A percentile compares a stretch with the other conserved stretches of the same genome.
Evolutionary conservation across 1,140 invertebrate species (phyloP).

Genomic region (Papilio aristodemus): DNA sequence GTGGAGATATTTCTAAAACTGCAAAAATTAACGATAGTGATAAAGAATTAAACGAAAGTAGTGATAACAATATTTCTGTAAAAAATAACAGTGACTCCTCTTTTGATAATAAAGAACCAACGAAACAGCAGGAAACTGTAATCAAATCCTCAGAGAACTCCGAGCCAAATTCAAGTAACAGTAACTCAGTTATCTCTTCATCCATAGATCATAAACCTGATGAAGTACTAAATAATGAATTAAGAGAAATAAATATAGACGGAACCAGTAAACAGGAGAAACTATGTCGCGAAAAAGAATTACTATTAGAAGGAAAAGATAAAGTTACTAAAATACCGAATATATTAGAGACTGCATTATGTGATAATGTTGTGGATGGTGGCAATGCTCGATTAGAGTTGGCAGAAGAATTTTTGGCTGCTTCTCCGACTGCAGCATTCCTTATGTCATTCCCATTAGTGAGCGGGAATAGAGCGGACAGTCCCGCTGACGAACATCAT

Average conservation of each 20-base stretch:
- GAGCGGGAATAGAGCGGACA: constrained; percentile 76
- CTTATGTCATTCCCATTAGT: constrained; percentile 88
- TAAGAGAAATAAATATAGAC: not conserved
- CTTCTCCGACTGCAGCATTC: constrained; percentile 89
- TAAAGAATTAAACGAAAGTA: constrained; percentile 28
- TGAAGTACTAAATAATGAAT: constrained; percentile 15
- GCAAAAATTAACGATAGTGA: constrained; percentile 18
- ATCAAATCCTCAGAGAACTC: constrained; percentile 26
- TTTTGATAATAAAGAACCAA: not conserved
- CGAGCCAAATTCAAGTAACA: constrained; percentile 6
- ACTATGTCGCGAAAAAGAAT: constrained; percentile 37
- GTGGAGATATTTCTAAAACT: constrained; percentile 7
- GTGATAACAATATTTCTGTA: constrained; percentile 2
- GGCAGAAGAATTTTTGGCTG: constrained; percentile 87
- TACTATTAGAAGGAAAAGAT: constrained; percentile 53
- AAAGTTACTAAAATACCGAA: constrained; percentile 76
- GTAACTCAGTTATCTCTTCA: not conserved
- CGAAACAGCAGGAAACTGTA: not conserved
- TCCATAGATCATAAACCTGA: constrained; percentile 6
- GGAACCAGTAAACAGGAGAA: not conserved
- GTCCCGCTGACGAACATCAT: constrained; percentile 69
- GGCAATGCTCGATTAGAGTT: constrained; percentile 84
- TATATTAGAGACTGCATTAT: constrained; percentile 76
- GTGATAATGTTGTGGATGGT: constrained; percentile 78
- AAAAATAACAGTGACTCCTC: constrained; percentile 6